These are phyloP conservation scores for Didymodactylos carnosus DNA, from an alignment of 2,888 invertebrate genomes.

Conservation along the genomic window DNA sequence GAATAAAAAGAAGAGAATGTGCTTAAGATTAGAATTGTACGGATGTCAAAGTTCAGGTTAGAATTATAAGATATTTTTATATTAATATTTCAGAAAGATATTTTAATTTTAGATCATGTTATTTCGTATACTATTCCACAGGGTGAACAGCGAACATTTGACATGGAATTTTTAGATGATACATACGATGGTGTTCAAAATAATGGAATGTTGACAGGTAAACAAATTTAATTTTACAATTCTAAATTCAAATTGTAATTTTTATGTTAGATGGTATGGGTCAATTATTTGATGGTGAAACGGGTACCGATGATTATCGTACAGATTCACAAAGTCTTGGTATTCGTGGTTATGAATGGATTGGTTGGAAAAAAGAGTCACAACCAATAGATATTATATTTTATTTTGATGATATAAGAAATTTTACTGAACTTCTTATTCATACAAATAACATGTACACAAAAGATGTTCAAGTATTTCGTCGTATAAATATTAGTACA, in stretches of 20 bases:
- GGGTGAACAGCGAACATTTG: conserved; percentile 57
- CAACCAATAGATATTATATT: conserved; percentile 50
- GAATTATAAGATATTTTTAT: too few relatives aligned
- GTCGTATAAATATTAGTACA: conserved; percentile 56
- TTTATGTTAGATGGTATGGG: conserved; percentile 55
- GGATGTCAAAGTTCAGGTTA: conserved; percentile 48
- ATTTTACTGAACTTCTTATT: conserved; percentile 60
- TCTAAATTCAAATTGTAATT: not conserved
- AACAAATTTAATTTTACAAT: not conserved
- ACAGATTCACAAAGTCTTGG: conserved; percentile 44
- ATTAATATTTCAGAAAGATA: too few relatives aligned
- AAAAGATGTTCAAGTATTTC: conserved; percentile 63
- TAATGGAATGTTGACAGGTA: conserved; percentile 28
- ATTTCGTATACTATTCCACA: not conserved
- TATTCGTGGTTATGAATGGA: conserved; percentile 57
- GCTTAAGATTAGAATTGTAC: conserved; percentile 72
- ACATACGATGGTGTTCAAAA: conserved; percentile 60
- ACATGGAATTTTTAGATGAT: conserved; percentile 59
- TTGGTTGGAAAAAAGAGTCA: conserved; percentile 51
- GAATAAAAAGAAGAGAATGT: conserved; percentile 55
- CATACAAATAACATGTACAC: conserved; percentile 60
- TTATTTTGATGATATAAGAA: conserved; percentile 66
- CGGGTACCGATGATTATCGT: conserved; percentile 55
- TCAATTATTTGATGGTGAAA: conserved; percentile 57
- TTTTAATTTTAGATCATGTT: too few relatives aligned